These are phyloP conservation scores for Pasiphila rectangulata DNA, from an alignment of 2,888 invertebrate species.

Conservation along the genomic window DNA sequence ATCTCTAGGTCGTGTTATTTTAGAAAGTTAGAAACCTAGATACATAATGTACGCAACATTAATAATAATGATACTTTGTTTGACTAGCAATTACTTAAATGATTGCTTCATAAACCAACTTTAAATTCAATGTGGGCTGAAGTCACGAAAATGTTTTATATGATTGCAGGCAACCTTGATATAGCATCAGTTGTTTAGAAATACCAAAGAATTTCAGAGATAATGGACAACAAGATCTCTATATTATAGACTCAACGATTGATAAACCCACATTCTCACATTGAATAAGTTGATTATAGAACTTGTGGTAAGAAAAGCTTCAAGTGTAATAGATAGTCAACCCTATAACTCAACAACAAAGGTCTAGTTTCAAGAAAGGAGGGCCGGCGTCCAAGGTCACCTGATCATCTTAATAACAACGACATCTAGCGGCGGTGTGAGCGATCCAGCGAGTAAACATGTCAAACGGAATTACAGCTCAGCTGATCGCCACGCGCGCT, in stretches of 20 bases:
- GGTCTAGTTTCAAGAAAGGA: slow-evolving; percentile 27
- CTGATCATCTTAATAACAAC: slow-evolving; percentile 40
- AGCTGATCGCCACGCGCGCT: slow-evolving; percentile 74
- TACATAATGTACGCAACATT: slow-evolving; percentile 10
- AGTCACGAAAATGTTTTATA: not conserved
- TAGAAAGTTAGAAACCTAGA: slow-evolving; percentile 50
- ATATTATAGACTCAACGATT: too few species aligned
- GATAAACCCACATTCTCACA: not conserved
- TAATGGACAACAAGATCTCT: slow-evolving; percentile 17
- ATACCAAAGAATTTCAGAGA: slow-evolving; percentile 14
- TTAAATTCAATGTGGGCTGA: slow-evolving; percentile 6
- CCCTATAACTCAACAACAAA: not conserved
- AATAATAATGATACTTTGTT: not conserved
- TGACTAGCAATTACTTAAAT: not conserved
- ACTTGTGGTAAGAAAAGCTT: not conserved
- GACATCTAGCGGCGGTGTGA: slow-evolving; percentile 64
- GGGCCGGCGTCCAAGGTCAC: slow-evolving; percentile 37
- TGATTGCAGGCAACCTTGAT: slow-evolving; percentile 4
- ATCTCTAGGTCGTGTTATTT: slow-evolving; percentile 50
- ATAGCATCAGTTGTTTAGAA: slow-evolving; percentile 8
- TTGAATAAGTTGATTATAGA: too few species aligned
- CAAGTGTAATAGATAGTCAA: not conserved
- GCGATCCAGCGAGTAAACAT: slow-evolving; percentile 69
- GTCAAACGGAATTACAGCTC: slow-evolving; percentile 71
- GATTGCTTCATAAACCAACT: too few species aligned